Conservation (phyloP, 2,113 vertebrate genomes). For the Hystrix brachyura region DNA sequence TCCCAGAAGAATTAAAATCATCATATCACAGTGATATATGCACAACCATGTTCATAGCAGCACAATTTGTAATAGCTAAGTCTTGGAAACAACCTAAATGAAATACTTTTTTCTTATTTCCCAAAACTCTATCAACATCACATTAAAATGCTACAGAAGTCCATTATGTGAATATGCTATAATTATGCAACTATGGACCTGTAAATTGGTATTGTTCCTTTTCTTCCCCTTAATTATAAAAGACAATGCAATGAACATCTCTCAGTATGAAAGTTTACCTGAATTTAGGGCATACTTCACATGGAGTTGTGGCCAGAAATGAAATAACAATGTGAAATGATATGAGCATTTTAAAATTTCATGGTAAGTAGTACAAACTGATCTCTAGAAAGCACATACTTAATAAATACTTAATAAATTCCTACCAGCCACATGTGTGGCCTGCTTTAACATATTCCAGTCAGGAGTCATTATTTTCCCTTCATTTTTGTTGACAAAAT, state of each 20-base stretch:
- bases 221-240: background rate
- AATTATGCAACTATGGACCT: background rate
- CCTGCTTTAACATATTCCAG: background rate
- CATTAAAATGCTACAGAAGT: background rate
- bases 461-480: background rate
- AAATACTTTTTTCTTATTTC: background rate
- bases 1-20: no score
- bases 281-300: background rate
- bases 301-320: background rate
- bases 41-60: no score
- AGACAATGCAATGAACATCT: background rate
- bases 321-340: background rate
- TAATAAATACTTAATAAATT: background rate
- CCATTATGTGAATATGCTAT: background rate
- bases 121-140: background rate
- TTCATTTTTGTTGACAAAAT: background rate
- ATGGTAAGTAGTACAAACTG: background rate
- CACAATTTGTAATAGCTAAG: no score
- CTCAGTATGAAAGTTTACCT: background rate
- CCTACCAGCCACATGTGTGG: accelerated
- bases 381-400: background rate
- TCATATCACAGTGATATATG: no score
- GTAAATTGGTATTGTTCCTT: background rate
- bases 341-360: background rate
- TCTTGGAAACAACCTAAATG: no score